Conservation (phyloP, 2,888 invertebrate genomes). For the Cerastis leucographa region DNA sequence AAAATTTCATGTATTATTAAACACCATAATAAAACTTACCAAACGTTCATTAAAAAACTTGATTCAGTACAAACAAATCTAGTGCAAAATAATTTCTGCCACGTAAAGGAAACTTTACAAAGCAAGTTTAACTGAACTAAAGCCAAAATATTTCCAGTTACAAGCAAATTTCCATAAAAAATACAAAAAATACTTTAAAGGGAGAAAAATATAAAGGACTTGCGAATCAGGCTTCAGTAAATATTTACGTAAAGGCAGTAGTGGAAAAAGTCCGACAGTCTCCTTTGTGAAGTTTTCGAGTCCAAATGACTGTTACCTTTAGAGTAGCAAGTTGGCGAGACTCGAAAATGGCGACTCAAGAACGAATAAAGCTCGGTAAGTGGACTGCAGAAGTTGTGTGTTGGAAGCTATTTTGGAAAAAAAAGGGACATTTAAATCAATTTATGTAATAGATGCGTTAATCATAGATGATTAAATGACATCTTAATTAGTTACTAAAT, state of each 20-base stretch:
- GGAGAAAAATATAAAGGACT: conserved; percentile 26
- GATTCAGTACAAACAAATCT: not conserved
- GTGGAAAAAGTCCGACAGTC: conserved; percentile 25
- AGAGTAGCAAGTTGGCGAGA: conserved; percentile 8
- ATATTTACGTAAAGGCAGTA: conserved; percentile 43
- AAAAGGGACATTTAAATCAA: not conserved
- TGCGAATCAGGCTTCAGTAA: conserved; percentile 30
- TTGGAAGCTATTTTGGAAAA: not conserved
- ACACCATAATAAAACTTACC: not conserved
- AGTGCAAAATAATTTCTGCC: not conserved
- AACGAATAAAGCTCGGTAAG: conserved; percentile 17
- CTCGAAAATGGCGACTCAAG: conserved; percentile 19
- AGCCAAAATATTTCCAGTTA: not conserved
- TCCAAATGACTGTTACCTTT: conserved; percentile 44
- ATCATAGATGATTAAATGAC: not conserved
- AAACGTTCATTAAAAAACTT: not conserved
- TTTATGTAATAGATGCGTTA: not conserved
- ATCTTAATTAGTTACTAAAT: not conserved
- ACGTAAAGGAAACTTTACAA: not conserved
- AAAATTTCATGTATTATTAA: not conserved
- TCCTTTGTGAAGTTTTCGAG: conserved; percentile 42
- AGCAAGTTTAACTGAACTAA: not conserved
- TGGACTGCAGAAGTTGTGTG: not conserved
- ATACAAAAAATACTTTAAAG: conserved; percentile 14
- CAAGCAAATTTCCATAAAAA: conserved; percentile 1